phyloP scores from a whole-genome alignment of 2,797 vertebrate genomes.

The Coranthus polyacanthus region DNA sequence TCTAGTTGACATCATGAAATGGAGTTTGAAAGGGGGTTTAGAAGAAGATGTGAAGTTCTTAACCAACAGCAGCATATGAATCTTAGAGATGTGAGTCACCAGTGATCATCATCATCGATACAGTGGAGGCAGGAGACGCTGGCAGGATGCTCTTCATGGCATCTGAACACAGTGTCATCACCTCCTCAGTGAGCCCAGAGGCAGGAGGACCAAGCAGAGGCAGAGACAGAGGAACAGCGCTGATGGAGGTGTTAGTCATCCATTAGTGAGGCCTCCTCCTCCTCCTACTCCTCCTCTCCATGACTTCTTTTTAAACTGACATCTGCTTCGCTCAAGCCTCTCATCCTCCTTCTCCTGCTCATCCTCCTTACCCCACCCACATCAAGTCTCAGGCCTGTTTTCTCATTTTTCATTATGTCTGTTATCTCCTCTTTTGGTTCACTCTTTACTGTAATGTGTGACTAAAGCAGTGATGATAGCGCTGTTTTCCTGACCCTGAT shows the following conservation, averaged over 20 bases:
- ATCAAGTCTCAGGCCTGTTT: conserved; percentile 23
- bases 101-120: conserved; percentile 14
- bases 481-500: too few relatives aligned
- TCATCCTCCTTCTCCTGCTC: not conserved
- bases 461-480: too few relatives aligned
- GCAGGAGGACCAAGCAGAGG: conserved; percentile 28
- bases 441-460: too few relatives aligned
- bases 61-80: not conserved
- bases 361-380: conserved; percentile 2
- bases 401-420: not conserved
- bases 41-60: conserved; percentile 11
- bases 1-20: conserved; percentile 31
- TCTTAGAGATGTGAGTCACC: conserved; percentile 4
- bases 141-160: conserved; percentile 43
- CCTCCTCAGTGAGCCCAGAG: conserved; percentile 52
- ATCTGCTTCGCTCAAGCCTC: not conserved
- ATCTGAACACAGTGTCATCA: conserved; percentile 60
- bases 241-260: conserved; percentile 66
- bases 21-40: conserved; percentile 25
- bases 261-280: conserved; percentile 53
- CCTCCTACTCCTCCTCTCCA: conserved; percentile 19
- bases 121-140: conserved; percentile 42
- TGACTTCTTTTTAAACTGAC: conserved; percentile 34
- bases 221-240: conserved; percentile 25
- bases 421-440: conserved; percentile 3